Percentiles rank a stretch among this genome's conserved stretches.
Evolutionary conservation across 2,113 vertebrate species (phyloP).

Genomic region (Dicaeum eximium): DNA sequence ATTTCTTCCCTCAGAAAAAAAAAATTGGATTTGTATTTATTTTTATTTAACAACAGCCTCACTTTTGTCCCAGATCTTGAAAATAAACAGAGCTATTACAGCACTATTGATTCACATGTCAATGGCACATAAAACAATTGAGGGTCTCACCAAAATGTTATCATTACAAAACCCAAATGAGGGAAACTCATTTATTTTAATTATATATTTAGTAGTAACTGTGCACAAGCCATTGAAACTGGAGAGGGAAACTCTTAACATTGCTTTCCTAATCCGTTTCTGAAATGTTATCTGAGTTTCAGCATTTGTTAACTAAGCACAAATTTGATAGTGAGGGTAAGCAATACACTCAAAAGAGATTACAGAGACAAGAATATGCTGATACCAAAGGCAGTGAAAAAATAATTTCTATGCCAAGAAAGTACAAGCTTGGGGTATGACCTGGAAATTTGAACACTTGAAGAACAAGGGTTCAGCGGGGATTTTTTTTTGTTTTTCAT

Average conservation of each 20-base stretch:
- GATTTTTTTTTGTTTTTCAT: not conserved
- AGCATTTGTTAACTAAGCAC: slow-evolving; percentile 34
- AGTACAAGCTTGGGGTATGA: slow-evolving; percentile 46
- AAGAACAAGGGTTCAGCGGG: slow-evolving; percentile 52
- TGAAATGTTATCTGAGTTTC: slow-evolving; percentile 40
- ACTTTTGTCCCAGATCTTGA: not conserved
- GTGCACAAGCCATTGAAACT: not conserved
- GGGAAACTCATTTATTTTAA: not conserved
- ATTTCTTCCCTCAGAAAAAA: not conserved
- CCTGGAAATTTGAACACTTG: slow-evolving; percentile 62
- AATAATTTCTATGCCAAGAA: slow-evolving; percentile 58
- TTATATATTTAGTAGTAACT: not conserved
- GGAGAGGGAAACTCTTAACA: not conserved
- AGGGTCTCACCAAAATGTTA: not conserved
- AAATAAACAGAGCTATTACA: not conserved
- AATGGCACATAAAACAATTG: not conserved
- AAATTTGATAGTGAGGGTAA: slow-evolving; percentile 57
- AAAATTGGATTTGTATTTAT: not conserved
- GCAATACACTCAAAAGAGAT: slow-evolving; percentile 47
- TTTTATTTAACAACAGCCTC: not conserved
- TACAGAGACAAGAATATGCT: slow-evolving; percentile 57
- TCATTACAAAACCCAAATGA: not conserved
- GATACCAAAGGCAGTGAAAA: slow-evolving; percentile 51
- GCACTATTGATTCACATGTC: not conserved
- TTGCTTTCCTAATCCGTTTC: slow-evolving; percentile 23